Evolutionary conservation across 2,888 invertebrate genomes (phyloP), one percentile per base, ranked within the genome.

Genomic region (Agonopterix arenella): DNA sequence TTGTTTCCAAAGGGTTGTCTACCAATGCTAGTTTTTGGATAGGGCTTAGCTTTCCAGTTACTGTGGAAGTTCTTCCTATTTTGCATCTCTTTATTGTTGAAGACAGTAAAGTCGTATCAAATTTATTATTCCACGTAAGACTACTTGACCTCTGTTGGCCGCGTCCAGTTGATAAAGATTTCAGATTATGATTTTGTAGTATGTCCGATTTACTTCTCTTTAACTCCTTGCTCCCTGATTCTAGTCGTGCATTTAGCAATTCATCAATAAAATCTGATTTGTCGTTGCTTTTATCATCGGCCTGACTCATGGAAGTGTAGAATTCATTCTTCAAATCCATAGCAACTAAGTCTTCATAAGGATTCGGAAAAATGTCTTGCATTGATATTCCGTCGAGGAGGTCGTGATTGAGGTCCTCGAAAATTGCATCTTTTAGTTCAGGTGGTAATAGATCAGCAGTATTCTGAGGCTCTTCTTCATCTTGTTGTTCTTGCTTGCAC

Each of bases 381-480:
- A 96, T 94, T 1, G 95, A 95, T 67, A 96, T 95, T 8, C 95
- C 95, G 72, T 96, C 95, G 28, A 96, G 80, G 49, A 96, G 84
- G 70, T 96, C 96, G 64, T 95, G 95, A 28, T 95, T 95, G 28
- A 96, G 80, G 70, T 96, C 96, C 84, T 96, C 94, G 64, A 96
- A 94, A 70, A 96, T 95, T 8, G 95, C 95, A 71, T 96, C 96
- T 69, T 95, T 95, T 2, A 96, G 90, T 84, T 96, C 96, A 0
- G 95, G 96, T n/a, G 96, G 95, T 47, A 96, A 78, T 8, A 96
- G 80, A 75, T 96, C 95, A 2, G 94, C 93, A 51, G 94, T 93
- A 63, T 92, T 94, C 70, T 95, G 95, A n/a, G 93, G 93, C 67
- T 93, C 93, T 73, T 93, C 93, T 60, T 94, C 94, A 63, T 91